Conservation (phyloP, 1,140 invertebrate species). For the Drosophila virilis region DNA sequence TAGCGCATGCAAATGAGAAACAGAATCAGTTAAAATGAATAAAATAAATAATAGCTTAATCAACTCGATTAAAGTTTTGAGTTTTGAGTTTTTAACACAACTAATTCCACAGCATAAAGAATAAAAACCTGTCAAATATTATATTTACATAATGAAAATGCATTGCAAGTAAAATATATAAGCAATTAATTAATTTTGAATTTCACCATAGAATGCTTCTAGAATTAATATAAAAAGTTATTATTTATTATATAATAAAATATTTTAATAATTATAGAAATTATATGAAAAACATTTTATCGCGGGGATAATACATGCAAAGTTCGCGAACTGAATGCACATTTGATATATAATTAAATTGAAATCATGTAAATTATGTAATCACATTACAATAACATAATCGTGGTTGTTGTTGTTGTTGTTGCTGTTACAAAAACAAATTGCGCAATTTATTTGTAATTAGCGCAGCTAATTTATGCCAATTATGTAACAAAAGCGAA, state of each 20-base stretch:
- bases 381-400: slow-evolving; percentile 39
- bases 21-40: no score
- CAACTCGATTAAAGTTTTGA: no score
- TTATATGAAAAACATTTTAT: not conserved
- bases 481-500: slow-evolving; percentile 31
- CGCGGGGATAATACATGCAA: slow-evolving; percentile 39
- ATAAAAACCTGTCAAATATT: no score
- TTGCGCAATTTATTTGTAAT: slow-evolving; percentile 70
- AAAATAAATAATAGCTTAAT: no score
- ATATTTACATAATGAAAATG: no score
- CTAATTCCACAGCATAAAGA: no score
- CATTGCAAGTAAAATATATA: no score
- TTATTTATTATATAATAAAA: no score
- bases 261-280: not conserved
- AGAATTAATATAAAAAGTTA: no score
- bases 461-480: slow-evolving; percentile 68
- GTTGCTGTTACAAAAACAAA: slow-evolving; percentile 40
- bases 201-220: no score
- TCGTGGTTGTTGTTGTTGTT: slow-evolving; percentile 8
- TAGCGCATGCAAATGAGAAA: not conserved
- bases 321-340: slow-evolving; percentile 39
- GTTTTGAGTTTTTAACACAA: no score
- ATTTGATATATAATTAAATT: slow-evolving; percentile 43
- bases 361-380: slow-evolving; percentile 38
- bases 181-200: no score